Evolutionary conservation across 2,797 vertebrate species (phyloP).

Genomic region (Nyctibius grandis): DNA sequence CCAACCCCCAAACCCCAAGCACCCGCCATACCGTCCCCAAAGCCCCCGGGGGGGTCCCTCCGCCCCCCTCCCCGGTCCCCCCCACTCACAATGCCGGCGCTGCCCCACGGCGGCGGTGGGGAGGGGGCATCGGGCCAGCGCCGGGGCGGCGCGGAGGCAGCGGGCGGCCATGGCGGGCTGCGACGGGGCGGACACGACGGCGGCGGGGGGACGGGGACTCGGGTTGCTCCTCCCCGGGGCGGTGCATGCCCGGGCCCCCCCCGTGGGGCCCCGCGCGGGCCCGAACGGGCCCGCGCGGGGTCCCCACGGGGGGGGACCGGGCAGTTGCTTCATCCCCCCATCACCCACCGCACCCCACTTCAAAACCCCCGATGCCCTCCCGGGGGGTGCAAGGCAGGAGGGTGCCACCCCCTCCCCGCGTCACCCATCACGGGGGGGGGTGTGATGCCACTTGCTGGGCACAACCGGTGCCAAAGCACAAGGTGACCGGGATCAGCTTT

Average conservation of each 20-base stretch:
- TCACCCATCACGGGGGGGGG: no score
- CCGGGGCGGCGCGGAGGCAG: not conserved
- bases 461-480: not conserved
- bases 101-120: not conserved
- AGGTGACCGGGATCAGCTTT: not conserved
- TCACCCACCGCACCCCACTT: no score
- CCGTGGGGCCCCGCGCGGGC: not conserved
- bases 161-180: conserved; percentile 33
- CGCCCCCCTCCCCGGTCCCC: no score
- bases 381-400: no score
- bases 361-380: no score
- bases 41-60: not conserved
- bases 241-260: not conserved
- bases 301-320: not conserved
- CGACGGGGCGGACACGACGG: not conserved
- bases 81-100: conserved; percentile 34
- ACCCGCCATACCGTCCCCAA: not conserved
- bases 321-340: not conserved
- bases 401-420: no score
- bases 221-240: conserved; percentile 30
- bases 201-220: not conserved
- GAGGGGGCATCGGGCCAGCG: not conserved
- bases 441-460: not conserved
- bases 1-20: not conserved
- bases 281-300: not conserved